Base-by-base conservation (phyloP, 1,140 invertebrate species). In the Dryas iulia region DNA sequence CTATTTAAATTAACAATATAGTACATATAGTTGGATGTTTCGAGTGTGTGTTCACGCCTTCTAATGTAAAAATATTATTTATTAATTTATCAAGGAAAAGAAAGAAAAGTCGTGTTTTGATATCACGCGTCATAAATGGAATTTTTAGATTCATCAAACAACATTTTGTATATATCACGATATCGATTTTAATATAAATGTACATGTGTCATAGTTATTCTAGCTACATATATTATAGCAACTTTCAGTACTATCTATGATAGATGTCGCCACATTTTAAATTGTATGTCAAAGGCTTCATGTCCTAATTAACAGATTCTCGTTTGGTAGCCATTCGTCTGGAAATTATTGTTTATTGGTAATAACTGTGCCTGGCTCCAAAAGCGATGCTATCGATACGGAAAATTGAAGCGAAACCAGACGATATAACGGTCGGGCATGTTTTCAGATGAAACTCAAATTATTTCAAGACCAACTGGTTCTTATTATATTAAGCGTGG, bases 321-420 rank as follows among this genome's bases (percentile, higher is more conserved):
- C 84, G 83, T 79, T 82, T 80, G 73, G 47, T 33, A 70, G 60
- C 62, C 78, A 71, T 70, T 78, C 83, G 75, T 52, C 76, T 80
- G 86, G 87, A 91, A 91, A 83, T 84, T 88, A 91, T 91, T 91
- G 88, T 88, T 89, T 91, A 91, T 89, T 89, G 86, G 80, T 82
- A 85, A 82, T 86, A 86, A 76, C 83, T 86, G 70, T 74, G 72
- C 75, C 78, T 72, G 39, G 39, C 18, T 47, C 39, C 71, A 78
- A 72, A 62, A 73, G 39, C 18, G 39, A 11, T 76, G 62, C 73
- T 77, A 84, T 57, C 86, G 83, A 84, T 77, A 83, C 74, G 87
- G 88, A 91, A 91, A 89, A 89, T 91, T 91, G 81, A 87, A 79
- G 87, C 74, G 85, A 85, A 84, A 83, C 81, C 84, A 81, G 75